Evolutionary conservation across 2,797 vertebrate genomes (phyloP), one percentile per base, ranked within the genome.

Genomic region (Glyptemys insculpta): DNA sequence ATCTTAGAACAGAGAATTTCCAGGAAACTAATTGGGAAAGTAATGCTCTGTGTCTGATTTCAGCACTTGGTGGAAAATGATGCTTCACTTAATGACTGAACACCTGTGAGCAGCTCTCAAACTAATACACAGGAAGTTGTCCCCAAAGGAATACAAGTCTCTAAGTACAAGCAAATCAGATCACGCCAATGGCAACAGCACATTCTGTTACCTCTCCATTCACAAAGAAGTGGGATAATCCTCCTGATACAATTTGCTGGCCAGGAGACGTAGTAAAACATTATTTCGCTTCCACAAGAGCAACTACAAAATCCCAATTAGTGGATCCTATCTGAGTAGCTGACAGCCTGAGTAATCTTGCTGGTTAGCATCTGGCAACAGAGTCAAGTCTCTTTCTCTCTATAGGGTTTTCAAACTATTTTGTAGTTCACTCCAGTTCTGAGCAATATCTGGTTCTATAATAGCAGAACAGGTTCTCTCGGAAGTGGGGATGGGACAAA

Each of bases 1-100:
- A 90, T 90, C 59, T 88, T 65, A 92, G 74, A 95, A 83, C 5
- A 82, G 54, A 5, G 2, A 74, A 62, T 95, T 97, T 97, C 92
- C 81, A 97, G 86, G 87, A 97, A 94, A 79, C 44, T 83, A 2
- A 34, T 52, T 74, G 27, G 76, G 79, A 91, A 95, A 92, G 0
- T 2, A 86, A 3, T 81, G 53, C 31, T 92, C 21, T 81, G 6
- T 41, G 93, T 93, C 18, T 72, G 68, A 72, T 87, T 65, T 25
- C 65, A 95, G 56, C 21, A 53, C 81, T 85, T 23, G 6, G 34
- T 44, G 47, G 14, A 86, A 90, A 94, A 50, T 2, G 15, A 37
- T 3, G 65, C 8, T 85, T 37, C 21, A 53, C 68, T 79, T 94
- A 88, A 84, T 18, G 47, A 87, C 57, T 72, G 85, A 86, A 85